These are phyloP conservation scores for Illadopsis cleaveri DNA, from an alignment of 2,113 vertebrate genomes.

Conservation along the genomic window DNA sequence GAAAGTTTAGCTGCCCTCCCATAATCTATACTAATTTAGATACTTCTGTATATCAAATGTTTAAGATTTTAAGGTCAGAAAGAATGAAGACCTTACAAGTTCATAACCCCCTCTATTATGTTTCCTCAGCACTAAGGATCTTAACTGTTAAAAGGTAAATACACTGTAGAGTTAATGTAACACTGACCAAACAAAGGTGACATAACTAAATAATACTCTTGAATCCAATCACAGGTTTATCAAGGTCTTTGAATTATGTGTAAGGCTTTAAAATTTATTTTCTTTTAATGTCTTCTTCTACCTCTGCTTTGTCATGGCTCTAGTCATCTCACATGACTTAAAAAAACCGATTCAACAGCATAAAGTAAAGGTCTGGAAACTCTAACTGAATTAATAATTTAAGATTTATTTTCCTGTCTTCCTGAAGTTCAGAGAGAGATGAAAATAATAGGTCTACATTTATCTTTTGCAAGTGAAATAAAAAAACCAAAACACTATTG, in stretches of 20 bases:
- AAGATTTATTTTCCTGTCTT: slow-evolving; percentile 18
- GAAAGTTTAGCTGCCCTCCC: background rate
- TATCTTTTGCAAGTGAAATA: background rate
- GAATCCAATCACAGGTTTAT: background rate
- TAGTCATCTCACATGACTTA: background rate
- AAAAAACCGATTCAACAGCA: background rate
- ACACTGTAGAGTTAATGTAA: background rate
- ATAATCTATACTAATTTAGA: background rate
- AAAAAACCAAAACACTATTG: background rate
- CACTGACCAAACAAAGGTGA: background rate
- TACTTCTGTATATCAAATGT: background rate
- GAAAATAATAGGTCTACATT: background rate
- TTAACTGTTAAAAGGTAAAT: background rate
- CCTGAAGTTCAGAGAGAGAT: background rate
- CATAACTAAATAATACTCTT: background rate
- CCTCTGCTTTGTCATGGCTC: background rate
- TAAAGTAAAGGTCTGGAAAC: background rate
- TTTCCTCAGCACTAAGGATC: background rate
- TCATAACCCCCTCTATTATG: background rate
- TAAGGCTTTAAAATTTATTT: background rate
- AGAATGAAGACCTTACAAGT: background rate
- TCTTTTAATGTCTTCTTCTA: background rate
- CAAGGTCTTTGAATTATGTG: background rate
- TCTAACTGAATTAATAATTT: slow-evolving; percentile 2
- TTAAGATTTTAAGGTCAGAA: background rate